These are phyloP conservation scores for Zosterops hypoxanthus DNA, from an alignment of 2,113 vertebrate genomes.

Conservation along the genomic window DNA sequence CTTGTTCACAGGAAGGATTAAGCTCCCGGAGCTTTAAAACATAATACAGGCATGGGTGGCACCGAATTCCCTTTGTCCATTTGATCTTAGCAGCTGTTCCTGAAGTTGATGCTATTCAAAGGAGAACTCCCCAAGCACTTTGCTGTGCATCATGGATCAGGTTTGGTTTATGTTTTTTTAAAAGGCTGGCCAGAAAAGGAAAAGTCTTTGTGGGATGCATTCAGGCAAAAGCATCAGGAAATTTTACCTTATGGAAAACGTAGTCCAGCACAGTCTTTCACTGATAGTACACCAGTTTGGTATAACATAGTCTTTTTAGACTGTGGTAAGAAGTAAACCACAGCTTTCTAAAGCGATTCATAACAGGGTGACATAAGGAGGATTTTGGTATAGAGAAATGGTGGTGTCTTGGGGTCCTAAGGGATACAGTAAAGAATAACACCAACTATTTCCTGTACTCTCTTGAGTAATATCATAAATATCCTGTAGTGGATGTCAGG, in stretches of 20 bases:
- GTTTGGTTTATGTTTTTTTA: not conserved
- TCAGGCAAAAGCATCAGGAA: not conserved
- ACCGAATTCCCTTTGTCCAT: constrained; percentile 60
- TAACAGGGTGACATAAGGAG: not conserved
- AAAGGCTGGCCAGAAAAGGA: not conserved
- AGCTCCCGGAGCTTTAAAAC: constrained; percentile 58
- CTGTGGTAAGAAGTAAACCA: not conserved
- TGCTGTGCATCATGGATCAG: not conserved
- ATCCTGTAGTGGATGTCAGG: not conserved
- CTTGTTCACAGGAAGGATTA: constrained; percentile 17
- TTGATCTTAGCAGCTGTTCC: constrained; percentile 77
- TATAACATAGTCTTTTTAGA: not conserved
- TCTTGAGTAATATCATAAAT: not conserved
- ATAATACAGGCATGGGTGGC: constrained; percentile 25
- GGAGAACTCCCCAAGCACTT: constrained; percentile 53
- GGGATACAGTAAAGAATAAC: not conserved
- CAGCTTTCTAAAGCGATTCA: not conserved
- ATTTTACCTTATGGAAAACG: not conserved
- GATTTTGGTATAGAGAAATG: not conserved
- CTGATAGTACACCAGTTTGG: not conserved
- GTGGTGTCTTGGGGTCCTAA: not conserved
- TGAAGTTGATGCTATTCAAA: constrained; percentile 61
- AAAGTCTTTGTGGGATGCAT: not conserved
- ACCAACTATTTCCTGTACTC: not conserved
- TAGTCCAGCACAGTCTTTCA: not conserved